Evolutionary conservation across 1,140 invertebrate species (phyloP).

Genomic region (Hyphantria cunea): DNA sequence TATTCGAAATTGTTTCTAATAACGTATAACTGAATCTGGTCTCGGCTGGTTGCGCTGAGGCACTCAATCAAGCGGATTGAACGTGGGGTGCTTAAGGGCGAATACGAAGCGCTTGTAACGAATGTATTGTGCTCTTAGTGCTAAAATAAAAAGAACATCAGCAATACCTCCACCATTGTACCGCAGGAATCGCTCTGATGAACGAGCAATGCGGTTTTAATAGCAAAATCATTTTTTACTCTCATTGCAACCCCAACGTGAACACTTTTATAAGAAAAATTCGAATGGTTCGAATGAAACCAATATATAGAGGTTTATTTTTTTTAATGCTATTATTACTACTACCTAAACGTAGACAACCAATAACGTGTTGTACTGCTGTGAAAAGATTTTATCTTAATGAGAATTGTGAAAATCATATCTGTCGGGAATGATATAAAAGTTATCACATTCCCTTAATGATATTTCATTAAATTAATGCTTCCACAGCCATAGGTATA

Average conservation of each 20-base stretch:
- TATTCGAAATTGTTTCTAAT: conserved; percentile 40
- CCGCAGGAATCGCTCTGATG: conserved; percentile 65
- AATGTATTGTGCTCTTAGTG: conserved; percentile 72
- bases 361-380: conserved; percentile 15
- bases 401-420: conserved; percentile 19
- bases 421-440: conserved; percentile 15
- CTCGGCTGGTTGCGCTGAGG: conserved; percentile 31
- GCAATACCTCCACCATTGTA: conserved; percentile 55
- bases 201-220: conserved; percentile 69
- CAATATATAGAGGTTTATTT: conserved; percentile 42
- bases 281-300: conserved; percentile 38
- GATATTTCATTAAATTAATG: too few species aligned
- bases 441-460: background rate
- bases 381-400: conserved; percentile 22
- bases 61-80: conserved; percentile 64
- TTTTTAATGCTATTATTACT: conserved; percentile 20
- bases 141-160: conserved; percentile 64
- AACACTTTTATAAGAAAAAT: conserved; percentile 57
- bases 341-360: conserved; percentile 16
- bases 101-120: conserved; percentile 56
- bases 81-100: conserved; percentile 48
- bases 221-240: conserved; percentile 62
- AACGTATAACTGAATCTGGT: conserved; percentile 49
- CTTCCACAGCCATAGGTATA: too few species aligned
- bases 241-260: conserved; percentile 41